A percentile compares a stretch with the other conserved stretches of the same genome.
Evolutionary conservation across 1,140 invertebrate species (phyloP).

Genomic region (Tetraneura akinire): DNA sequence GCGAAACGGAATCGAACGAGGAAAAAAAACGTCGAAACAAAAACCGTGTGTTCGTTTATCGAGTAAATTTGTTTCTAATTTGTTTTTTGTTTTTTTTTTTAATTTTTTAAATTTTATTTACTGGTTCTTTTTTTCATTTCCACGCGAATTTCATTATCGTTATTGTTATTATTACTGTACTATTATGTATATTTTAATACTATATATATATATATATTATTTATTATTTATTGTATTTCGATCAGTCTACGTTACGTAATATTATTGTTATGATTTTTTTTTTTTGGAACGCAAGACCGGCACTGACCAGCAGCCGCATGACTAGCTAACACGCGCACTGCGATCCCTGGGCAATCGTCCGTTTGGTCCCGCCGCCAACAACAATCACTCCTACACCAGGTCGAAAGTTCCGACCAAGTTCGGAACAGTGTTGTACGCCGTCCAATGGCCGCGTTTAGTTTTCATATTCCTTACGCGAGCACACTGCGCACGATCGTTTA

Average conservation of each 20-base stretch:
- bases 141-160: no score
- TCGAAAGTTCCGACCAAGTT: conserved; percentile 3
- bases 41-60: no score
- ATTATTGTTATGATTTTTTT: background rate
- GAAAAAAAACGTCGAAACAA: no score
- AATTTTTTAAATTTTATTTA: no score
- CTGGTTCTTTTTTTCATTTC: no score
- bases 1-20: background rate
- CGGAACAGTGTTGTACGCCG: conserved; percentile 13
- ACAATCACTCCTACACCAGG: conserved; percentile 44
- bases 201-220: no score
- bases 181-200: no score
- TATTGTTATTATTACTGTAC: no score
- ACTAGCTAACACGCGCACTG: conserved; percentile 44
- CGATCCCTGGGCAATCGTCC: conserved; percentile 30
- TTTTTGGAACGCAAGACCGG: conserved; percentile 39
- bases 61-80: no score
- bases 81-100: background rate
- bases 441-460: conserved; percentile 18
- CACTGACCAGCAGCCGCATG: conserved; percentile 49
- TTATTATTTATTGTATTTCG: no score
- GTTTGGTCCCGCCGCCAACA: background rate
- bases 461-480: background rate
- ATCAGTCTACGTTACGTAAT: background rate
- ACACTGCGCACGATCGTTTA: no score